A percentile compares a stretch with the other conserved stretches of the same genome.
Conservation (phyloP, 2,888 invertebrate genomes). For the Ellobium chinense region DNA sequence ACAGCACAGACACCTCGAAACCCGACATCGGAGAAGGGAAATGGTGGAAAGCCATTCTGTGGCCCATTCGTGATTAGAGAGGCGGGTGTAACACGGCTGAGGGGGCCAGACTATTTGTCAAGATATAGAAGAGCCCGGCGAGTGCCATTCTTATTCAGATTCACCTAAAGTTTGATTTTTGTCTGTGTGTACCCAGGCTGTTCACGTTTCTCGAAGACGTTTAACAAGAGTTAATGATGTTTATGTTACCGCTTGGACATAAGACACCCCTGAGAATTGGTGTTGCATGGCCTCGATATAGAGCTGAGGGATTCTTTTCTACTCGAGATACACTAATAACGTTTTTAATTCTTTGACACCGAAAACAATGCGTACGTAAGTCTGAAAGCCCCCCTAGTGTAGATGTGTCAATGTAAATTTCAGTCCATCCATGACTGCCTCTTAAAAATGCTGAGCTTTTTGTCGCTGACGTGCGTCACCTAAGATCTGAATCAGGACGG, state of each 20-base stretch:
- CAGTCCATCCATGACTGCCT: neutral
- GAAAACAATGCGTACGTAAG: neutral
- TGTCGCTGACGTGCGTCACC: neutral
- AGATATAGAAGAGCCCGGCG: constrained; percentile 11
- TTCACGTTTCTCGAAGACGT: constrained; percentile 24
- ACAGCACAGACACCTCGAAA: neutral
- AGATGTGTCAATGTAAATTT: neutral
- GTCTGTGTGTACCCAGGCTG: constrained; percentile 7
- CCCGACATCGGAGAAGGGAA: neutral
- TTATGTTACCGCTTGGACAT: constrained; percentile 18
- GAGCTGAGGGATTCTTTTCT: neutral
- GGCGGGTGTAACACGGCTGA: constrained; percentile 5
- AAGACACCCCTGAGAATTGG: neutral
- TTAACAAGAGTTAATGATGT: constrained; percentile 29
- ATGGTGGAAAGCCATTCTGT: constrained; percentile 15
- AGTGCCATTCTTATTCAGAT: constrained; percentile 24
- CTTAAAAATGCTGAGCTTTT: neutral
- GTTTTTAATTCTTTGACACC: neutral
- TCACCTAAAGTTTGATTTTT: neutral
- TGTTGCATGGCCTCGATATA: neutral
- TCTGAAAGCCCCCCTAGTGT: neutral
- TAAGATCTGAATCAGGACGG: neutral
- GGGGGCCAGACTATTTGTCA: constrained; percentile 18
- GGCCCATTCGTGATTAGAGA: constrained; percentile 4
- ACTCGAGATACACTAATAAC: constrained; percentile 15